phyloP scores from a whole-genome alignment of 2,113 vertebrate species.

The Nothobranchius kuhntae region DNA sequence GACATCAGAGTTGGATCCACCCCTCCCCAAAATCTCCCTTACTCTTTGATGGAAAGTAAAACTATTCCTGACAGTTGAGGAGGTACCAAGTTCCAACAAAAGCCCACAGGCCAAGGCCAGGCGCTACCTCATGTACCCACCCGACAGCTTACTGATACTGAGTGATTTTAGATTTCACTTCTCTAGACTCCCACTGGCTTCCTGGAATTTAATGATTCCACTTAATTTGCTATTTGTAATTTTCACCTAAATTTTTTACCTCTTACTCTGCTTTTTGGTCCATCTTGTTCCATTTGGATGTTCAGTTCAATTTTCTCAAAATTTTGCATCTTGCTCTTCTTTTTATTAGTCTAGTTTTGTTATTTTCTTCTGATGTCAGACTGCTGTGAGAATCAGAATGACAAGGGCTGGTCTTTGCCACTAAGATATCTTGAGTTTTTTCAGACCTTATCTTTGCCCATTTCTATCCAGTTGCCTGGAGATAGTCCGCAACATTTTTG shows the following conservation, averaged over 20 bases:
- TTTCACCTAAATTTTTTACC: conserved; percentile 25
- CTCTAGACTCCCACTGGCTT: conserved; percentile 2
- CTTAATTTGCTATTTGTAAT: conserved; percentile 22
- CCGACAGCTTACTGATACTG: too few relatives aligned
- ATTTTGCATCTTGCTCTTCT: conserved; percentile 10
- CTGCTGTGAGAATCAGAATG: conserved; percentile 53
- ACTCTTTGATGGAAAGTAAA: too few relatives aligned
- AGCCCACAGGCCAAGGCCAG: too few relatives aligned
- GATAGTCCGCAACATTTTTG: not conserved
- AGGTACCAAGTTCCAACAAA: too few relatives aligned
- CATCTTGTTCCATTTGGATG: conserved; percentile 29
- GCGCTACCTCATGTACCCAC: too few relatives aligned
- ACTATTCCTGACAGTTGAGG: too few relatives aligned
- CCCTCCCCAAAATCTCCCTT: too few relatives aligned
- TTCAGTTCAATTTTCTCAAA: conserved; percentile 53
- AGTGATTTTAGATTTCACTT: conserved; percentile 14
- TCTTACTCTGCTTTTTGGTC: conserved; percentile 21
- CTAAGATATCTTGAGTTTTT: conserved; percentile 25
- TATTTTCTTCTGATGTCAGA: conserved; percentile 16
- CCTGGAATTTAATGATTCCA: conserved; percentile 27
- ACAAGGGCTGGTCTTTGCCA: too few relatives aligned
- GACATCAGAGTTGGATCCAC: too few relatives aligned
- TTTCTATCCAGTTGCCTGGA: not conserved
- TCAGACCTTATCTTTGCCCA: not conserved
- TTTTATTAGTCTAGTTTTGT: conserved; percentile 25